phyloP scores from a whole-genome alignment of 2,888 invertebrate genomes.

The Galerucella pusilla region DNA sequence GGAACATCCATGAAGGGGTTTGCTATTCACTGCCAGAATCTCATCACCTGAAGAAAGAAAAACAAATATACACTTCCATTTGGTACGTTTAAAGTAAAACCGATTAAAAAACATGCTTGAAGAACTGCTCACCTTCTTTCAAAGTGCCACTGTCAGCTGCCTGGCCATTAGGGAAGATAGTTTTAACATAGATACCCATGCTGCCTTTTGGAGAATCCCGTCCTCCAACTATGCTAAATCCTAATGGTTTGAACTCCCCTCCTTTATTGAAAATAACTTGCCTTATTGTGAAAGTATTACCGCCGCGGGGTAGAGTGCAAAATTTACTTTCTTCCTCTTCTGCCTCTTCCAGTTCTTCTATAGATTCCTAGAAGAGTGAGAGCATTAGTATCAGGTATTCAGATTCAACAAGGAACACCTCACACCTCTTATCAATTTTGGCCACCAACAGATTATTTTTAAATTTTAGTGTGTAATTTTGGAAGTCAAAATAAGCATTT shows the following conservation, averaged over 20 bases:
- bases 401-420: too few relatives aligned
- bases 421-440: too few relatives aligned
- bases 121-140: conserved; percentile 77
- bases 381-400: too few relatives aligned
- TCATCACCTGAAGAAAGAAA: conserved; percentile 73
- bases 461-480: too few relatives aligned
- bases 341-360: conserved; percentile 64
- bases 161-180: conserved; percentile 87
- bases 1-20: conserved; percentile 79
- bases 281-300: conserved; percentile 68
- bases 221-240: conserved; percentile 92
- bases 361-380: conserved; percentile 51
- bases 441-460: too few relatives aligned
- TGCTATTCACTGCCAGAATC: conserved; percentile 83
- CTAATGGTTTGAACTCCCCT: conserved; percentile 84
- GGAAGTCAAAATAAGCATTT: too few relatives aligned
- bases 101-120: neutral
- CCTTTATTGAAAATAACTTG: conserved; percentile 78
- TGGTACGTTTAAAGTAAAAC: neutral
- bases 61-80: too few relatives aligned
- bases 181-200: conserved; percentile 91
- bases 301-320: conserved; percentile 70
- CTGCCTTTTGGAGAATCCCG: conserved; percentile 87
- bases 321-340: conserved; percentile 70
- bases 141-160: conserved; percentile 86